These are phyloP conservation scores for Brienomyrus brachyistius DNA, from an alignment of 2,113 vertebrate species.

Conservation along the genomic window DNA sequence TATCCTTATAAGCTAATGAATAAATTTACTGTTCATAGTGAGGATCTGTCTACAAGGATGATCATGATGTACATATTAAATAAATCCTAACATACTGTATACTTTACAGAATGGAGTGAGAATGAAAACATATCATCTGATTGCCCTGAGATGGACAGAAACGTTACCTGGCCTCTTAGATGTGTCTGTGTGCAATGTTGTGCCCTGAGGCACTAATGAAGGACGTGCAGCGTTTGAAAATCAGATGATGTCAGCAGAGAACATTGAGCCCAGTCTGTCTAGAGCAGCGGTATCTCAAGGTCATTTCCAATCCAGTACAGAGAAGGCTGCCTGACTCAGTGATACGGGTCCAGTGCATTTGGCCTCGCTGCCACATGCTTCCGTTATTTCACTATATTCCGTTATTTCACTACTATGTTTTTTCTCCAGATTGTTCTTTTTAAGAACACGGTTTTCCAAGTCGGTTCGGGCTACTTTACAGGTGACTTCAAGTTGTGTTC, in stretches of 20 bases:
- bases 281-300: neutral
- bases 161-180: neutral
- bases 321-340: neutral
- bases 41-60: constrained; percentile 3
- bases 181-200: neutral
- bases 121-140: neutral
- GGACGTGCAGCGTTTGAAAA: neutral
- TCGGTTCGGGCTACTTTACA: neutral
- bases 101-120: neutral
- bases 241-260: neutral
- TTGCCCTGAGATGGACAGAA: neutral
- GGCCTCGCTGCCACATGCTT: no score
- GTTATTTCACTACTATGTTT: neutral
- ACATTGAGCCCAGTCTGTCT: neutral
- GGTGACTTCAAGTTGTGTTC: neutral
- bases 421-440: neutral
- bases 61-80: constrained; percentile 19
- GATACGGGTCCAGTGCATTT: neutral
- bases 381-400: neutral
- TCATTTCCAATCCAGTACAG: neutral
- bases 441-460: neutral
- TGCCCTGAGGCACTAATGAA: neutral
- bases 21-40: constrained; percentile 8
- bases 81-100: constrained; percentile 6
- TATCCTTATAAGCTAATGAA: constrained; percentile 8